These are phyloP conservation scores for Tetragonisca angustula DNA, from an alignment of 2,888 invertebrate genomes.

Conservation along the genomic window DNA sequence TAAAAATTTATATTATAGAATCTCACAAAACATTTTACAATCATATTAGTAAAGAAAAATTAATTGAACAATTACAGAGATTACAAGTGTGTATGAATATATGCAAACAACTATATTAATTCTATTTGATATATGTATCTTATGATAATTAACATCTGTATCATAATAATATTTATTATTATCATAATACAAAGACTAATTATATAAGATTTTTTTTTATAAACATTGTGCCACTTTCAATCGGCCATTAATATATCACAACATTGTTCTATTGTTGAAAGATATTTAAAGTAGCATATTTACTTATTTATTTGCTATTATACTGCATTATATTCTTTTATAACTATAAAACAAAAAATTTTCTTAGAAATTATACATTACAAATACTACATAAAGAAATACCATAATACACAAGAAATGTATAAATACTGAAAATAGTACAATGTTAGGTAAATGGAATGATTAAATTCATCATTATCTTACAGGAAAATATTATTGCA, in stretches of 20 bases:
- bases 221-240: constrained; percentile 13
- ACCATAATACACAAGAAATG: constrained; percentile 31
- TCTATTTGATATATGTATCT: constrained; percentile 15
- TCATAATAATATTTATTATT: no score
- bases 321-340: constrained; percentile 21
- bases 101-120: constrained; percentile 15
- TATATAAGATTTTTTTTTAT: constrained; percentile 8
- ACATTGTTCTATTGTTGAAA: constrained; percentile 21
- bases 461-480: constrained; percentile 45
- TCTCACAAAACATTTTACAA: constrained; percentile 33
- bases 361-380: constrained; percentile 25
- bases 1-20: constrained; percentile 29
- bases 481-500: constrained; percentile 17
- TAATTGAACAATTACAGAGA: constrained; percentile 10
- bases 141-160: constrained; percentile 10
- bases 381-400: constrained; percentile 23
- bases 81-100: neutral
- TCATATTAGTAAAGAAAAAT: constrained; percentile 13
- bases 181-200: constrained; percentile 15
- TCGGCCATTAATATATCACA: constrained; percentile 35
- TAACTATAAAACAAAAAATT: constrained; percentile 18
- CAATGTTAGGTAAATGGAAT: constrained; percentile 59
- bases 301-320: constrained; percentile 16
- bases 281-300: neutral
- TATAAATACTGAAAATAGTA: constrained; percentile 62